Evolutionary conservation across 2,113 vertebrate genomes (phyloP).

Genomic region (Smithornis capensis): DNA sequence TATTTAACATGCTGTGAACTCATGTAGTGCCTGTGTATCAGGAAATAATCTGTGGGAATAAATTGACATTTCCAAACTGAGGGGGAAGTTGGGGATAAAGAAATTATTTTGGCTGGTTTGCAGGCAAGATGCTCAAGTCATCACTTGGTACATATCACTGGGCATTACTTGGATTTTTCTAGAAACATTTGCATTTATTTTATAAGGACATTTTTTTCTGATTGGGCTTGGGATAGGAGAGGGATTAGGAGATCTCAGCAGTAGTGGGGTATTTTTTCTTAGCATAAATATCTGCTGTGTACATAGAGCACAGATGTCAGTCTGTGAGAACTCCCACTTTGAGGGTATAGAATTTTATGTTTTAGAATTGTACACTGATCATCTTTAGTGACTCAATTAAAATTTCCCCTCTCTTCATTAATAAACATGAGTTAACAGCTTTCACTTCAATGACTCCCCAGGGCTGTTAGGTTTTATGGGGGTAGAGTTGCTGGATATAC

Average conservation of each 20-base stretch:
- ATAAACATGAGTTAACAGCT: background rate
- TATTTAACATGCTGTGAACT: background rate
- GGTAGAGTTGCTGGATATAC: background rate
- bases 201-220: background rate
- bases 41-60: rapidly evolving
- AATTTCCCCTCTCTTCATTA: background rate
- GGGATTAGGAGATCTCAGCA: background rate
- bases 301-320: background rate
- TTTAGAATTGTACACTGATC: background rate
- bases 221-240: background rate
- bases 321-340: background rate
- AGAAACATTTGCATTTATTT: background rate
- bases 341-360: background rate
- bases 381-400: background rate
- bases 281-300: background rate
- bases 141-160: background rate
- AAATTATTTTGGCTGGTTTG: background rate
- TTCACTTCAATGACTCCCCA: background rate
- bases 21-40: rapidly evolving
- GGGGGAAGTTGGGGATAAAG: background rate
- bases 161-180: background rate
- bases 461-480: background rate
- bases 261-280: background rate
- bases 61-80: background rate
- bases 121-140: background rate